Conservation (phyloP, 2,797 vertebrate genomes). For the Spinus pinus region DNA sequence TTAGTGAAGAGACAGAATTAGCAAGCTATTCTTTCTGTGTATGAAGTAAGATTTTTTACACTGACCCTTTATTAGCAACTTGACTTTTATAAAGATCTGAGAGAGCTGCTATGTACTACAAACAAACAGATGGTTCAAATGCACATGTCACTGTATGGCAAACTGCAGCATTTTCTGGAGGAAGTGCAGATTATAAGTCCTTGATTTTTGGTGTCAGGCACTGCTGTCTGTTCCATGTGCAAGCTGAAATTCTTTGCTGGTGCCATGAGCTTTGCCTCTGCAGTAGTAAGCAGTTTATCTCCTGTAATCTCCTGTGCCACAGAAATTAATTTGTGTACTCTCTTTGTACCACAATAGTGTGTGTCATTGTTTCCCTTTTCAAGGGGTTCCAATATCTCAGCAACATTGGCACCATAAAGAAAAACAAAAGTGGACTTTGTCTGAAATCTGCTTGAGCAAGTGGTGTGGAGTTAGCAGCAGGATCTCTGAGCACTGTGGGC, state of each 20-base stretch:
- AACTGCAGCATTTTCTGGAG: not conserved
- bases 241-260: conserved; percentile 30
- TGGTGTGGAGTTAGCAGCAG: not conserved
- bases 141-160: not conserved
- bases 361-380: conserved; percentile 19
- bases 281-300: conserved; percentile 57
- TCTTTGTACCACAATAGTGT: conserved; percentile 9
- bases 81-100: not conserved
- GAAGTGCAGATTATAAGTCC: not conserved
- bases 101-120: not conserved
- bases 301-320: not conserved
- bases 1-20: not conserved
- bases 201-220: conserved; percentile 14
- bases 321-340: conserved; percentile 12
- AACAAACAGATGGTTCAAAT: conserved; percentile 1
- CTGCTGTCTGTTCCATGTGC: not conserved
- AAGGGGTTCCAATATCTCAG: not conserved
- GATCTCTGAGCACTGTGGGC: not conserved
- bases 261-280: not conserved
- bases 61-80: conserved; percentile 5
- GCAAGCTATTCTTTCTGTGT: not conserved
- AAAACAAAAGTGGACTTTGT: conserved; percentile 22
- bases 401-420: not conserved
- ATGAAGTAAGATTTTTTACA: not conserved
- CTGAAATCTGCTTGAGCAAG: not conserved